Base-by-base conservation (phyloP, 2,888 invertebrate species). In the Oscheius myriophilus region DNA sequence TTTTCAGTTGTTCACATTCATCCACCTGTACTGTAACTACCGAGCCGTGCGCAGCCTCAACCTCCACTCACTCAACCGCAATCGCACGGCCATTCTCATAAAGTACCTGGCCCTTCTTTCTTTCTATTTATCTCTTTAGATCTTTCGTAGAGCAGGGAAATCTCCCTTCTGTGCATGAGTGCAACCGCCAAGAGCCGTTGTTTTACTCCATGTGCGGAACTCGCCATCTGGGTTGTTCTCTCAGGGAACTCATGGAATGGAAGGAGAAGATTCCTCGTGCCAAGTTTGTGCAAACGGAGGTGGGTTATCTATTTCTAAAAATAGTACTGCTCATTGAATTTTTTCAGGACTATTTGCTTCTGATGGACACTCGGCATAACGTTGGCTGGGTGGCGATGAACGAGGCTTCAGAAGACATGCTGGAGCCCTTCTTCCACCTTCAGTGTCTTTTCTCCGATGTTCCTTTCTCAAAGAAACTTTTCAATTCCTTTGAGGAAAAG, bases 21-120 rank as follows among this genome's bases (percentile, higher is more conserved):
- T 94, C 18, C 96, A 97, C 88, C 89, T 97, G 18, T 91, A 91
- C 84, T 92, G 93, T 59, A 97, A 97, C 89, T 94, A 93, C 86
- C 67, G 69, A 6, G 83, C 83, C 7, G 84, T 84, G 3, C 58
- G 76, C 25, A 53, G 72, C 26, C 68, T 83, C 0, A 69, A 70
- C 25, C 71, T 84, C 49, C 71, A 82, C 42, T 72, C 75, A 1
- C 67, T 83, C 42, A 83, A 83, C 62, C 67, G 75, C 33, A 74
- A 73, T 51, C 65, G 83, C 65, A 66, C 74, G 14, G 70, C 59
- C 25, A 79, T 73, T 9, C 33, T 33, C 33, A 61, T 61, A 26
- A 61, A 52, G 53, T 63, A 12, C 18, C 6, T 16, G 16, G 45
- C 11, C 45, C 23, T 3, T 52, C 18, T 54, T 18, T 23, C n/a